Percentiles rank a stretch among this genome's conserved stretches.
Evolutionary conservation across 2,113 vertebrate species (phyloP).

Genomic region (Neomonachus schauinslandi): DNA sequence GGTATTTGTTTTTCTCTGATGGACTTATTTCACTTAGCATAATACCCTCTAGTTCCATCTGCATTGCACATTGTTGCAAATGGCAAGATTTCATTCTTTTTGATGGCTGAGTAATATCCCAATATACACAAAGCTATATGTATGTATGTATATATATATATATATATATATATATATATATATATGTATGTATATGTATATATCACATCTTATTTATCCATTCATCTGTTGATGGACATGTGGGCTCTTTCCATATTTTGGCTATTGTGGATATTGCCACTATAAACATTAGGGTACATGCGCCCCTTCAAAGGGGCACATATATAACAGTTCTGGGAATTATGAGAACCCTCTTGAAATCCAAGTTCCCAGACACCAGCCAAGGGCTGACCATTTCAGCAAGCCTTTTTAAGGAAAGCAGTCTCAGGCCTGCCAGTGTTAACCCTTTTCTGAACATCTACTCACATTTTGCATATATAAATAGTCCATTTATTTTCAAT

Average conservation of each 20-base stretch:
- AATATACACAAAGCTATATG: background rate
- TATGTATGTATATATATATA: no score
- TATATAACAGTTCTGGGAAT: background rate
- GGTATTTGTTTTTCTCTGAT: background rate
- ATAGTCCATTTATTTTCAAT: background rate
- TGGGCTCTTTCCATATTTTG: background rate
- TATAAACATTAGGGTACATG: background rate
- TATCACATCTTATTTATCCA: background rate
- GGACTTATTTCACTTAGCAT: background rate
- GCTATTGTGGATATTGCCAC: background rate
- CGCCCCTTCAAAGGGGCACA: background rate
- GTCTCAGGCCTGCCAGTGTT: background rate
- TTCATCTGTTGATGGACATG: background rate
- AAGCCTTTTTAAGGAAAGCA: background rate
- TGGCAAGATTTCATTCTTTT: background rate
- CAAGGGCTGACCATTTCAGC: background rate
- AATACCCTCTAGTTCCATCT: background rate
- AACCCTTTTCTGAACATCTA: background rate
- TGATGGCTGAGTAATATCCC: background rate
- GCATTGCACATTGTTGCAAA: background rate
- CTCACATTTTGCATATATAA: no score
- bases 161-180: no score
- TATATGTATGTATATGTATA: no score
- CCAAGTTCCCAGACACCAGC: background rate
- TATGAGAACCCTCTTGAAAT: background rate